These are phyloP conservation scores for Meloe dianella DNA, from an alignment of 2,888 invertebrate species.

Conservation along the genomic window DNA sequence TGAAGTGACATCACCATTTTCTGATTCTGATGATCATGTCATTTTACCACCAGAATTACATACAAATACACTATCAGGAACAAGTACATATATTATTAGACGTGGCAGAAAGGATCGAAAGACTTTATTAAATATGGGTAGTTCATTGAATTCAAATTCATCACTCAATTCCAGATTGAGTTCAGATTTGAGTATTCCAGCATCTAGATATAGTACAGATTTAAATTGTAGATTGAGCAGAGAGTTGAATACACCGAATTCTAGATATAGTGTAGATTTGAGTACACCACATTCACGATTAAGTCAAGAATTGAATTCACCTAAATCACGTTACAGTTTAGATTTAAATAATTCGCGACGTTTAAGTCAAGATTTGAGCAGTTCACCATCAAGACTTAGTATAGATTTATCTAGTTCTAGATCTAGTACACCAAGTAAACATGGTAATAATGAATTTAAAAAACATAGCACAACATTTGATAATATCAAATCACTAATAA, in stretches of 20 bases:
- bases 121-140: slow-evolving; percentile 67
- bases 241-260: slow-evolving; percentile 68
- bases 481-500: slow-evolving; percentile 75
- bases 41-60: slow-evolving; percentile 53
- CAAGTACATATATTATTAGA: slow-evolving; percentile 83
- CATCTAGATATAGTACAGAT: slow-evolving; percentile 66
- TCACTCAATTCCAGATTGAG: slow-evolving; percentile 69
- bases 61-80: slow-evolving; percentile 62
- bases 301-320: slow-evolving; percentile 64
- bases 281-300: slow-evolving; percentile 67
- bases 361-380: slow-evolving; percentile 52
- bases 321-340: slow-evolving; percentile 67
- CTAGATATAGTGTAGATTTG: slow-evolving; percentile 72
- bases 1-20: slow-evolving; percentile 72
- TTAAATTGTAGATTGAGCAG: slow-evolving; percentile 64
- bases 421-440: slow-evolving; percentile 60
- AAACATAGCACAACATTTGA: slow-evolving; percentile 79
- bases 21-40: slow-evolving; percentile 64
- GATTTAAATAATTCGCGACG: slow-evolving; percentile 64
- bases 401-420: slow-evolving; percentile 53
- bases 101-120: slow-evolving; percentile 73
- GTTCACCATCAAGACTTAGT: slow-evolving; percentile 54
- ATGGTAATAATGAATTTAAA: slow-evolving; percentile 68
- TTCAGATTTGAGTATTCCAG: slow-evolving; percentile 68
- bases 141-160: slow-evolving; percentile 62